These are phyloP conservation scores for Sebastes paucispinis DNA, from an alignment of 2,797 vertebrate genomes.

Conservation along the genomic window DNA sequence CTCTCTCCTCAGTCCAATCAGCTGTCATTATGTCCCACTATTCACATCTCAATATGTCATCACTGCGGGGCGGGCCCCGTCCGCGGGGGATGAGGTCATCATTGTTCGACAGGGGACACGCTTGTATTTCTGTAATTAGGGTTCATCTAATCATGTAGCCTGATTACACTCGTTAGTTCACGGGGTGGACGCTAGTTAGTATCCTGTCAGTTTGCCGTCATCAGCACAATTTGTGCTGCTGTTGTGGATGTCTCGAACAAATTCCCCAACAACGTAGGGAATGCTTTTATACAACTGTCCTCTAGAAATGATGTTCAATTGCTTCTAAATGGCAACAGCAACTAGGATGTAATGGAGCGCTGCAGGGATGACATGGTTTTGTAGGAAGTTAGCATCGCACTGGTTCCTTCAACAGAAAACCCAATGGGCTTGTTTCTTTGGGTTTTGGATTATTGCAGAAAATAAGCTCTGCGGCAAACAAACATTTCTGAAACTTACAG, in stretches of 20 bases:
- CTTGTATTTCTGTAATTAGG: conserved; percentile 48
- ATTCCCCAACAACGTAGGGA: background rate
- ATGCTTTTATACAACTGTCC: too few relatives aligned
- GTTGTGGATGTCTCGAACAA: background rate
- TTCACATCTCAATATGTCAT: conserved; percentile 64
- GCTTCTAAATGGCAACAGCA: background rate
- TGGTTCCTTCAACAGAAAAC: too few relatives aligned
- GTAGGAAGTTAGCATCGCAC: too few relatives aligned
- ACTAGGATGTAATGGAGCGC: background rate
- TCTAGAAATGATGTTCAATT: background rate
- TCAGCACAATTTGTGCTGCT: background rate
- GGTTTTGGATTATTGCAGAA: too few relatives aligned
- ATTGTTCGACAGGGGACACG: conserved; percentile 40
- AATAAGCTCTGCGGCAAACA: too few relatives aligned
- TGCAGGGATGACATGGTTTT: too few relatives aligned
- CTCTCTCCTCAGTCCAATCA: conserved; percentile 52
- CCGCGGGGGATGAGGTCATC: conserved; percentile 58
- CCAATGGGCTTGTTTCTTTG: rapidly evolving
- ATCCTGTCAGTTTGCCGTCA: background rate
- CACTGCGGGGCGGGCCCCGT: conserved; percentile 33
- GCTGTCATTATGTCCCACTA: conserved; percentile 57
- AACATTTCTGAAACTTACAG: too few relatives aligned
- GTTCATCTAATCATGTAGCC: conserved; percentile 42
- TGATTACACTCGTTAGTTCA: conserved; percentile 23
- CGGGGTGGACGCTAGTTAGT: background rate